phyloP scores from a whole-genome alignment of 2,113 vertebrate species.

The Callionymus lyra region DNA sequence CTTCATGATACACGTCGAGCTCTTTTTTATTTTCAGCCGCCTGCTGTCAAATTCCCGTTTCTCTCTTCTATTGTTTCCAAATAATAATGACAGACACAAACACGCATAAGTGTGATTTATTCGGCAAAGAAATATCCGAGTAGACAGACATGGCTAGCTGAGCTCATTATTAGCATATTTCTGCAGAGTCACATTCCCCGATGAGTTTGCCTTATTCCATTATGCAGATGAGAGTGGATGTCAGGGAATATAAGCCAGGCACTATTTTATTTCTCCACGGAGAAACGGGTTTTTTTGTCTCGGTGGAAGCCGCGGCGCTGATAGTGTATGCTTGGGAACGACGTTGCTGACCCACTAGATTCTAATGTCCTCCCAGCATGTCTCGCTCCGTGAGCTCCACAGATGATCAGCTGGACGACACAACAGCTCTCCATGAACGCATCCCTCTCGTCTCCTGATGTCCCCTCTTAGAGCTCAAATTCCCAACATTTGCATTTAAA shows the following conservation, averaged over 20 bases:
- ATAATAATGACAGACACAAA: conserved; percentile 16
- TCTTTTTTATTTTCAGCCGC: conserved; percentile 6
- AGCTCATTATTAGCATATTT: conserved; percentile 41
- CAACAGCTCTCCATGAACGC: conserved; percentile 11
- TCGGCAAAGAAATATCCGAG: conserved; percentile 8
- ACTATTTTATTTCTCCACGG: conserved; percentile 3
- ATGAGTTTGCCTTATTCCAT: conserved; percentile 46
- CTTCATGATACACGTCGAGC: no score
- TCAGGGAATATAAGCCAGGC: conserved; percentile 23
- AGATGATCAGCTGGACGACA: conserved; percentile 20
- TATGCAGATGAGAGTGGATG: conserved; percentile 48
- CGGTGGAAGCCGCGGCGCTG: conserved; percentile 8
- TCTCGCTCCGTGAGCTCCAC: conserved; percentile 18
- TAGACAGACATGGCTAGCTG: conserved; percentile 8
- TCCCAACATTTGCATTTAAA: conserved; percentile 66
- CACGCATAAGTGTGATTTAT: conserved; percentile 16
- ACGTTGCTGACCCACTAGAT: conserved; percentile 28
- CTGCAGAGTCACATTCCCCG: conserved; percentile 45
- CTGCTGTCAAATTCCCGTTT: no score
- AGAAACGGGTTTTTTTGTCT: conserved; percentile 3
- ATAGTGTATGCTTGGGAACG: conserved; percentile 1
- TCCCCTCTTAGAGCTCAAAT: conserved; percentile 21
- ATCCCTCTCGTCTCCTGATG: conserved; percentile 6
- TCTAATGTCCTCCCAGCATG: conserved; percentile 1
- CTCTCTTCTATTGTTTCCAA: conserved; percentile 8